These are phyloP conservation scores for Leptinotarsa rubiginosa DNA, from an alignment of 2,888 invertebrate genomes.

Conservation along the genomic window DNA sequence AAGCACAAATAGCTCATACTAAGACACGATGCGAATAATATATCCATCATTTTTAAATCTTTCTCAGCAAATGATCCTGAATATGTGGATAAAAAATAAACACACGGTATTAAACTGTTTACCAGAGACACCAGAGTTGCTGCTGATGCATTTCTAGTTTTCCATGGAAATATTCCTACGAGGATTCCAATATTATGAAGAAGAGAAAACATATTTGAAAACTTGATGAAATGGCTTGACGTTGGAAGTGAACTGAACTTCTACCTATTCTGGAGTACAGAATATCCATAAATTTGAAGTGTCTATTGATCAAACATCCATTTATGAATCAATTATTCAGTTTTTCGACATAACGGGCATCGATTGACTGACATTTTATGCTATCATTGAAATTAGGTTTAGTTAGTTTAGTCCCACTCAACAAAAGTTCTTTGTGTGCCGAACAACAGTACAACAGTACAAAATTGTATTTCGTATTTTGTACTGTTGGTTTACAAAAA, in stretches of 20 bases:
- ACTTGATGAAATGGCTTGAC: background rate
- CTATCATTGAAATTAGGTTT: no score
- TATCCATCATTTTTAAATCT: background rate
- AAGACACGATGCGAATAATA: background rate
- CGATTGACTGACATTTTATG: no score
- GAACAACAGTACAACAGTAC: no score
- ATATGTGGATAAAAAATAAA: background rate
- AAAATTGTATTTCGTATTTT: no score
- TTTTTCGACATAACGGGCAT: no score
- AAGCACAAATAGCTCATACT: background rate
- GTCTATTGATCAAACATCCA: no score
- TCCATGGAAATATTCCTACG: background rate
- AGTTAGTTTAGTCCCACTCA: no score
- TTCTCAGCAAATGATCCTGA: background rate
- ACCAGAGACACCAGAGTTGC: background rate
- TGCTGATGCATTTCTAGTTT: background rate
- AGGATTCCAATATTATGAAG: background rate
- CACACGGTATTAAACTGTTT: background rate
- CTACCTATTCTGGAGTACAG: no score
- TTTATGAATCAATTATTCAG: no score
- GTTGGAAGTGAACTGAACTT: background rate
- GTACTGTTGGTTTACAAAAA: no score
- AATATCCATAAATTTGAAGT: no score
- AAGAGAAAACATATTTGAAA: background rate
- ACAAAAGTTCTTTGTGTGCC: no score